Base-by-base conservation (phyloP, 1,140 invertebrate genomes). In the Sitodiplosis mosellana region DNA sequence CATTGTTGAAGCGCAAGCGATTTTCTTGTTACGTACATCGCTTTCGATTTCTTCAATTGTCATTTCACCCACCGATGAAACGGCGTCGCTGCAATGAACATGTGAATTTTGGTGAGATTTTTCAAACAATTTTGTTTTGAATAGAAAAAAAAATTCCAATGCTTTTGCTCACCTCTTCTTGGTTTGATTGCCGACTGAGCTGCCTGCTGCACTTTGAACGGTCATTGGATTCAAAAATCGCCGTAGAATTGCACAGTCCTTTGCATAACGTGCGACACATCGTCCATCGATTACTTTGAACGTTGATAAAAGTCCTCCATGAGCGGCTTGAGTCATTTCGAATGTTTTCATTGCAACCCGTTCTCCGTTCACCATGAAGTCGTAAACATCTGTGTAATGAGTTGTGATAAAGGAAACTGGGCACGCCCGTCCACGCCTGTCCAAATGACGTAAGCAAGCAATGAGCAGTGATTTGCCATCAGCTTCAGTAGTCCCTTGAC, bases 401-500 rank as follows among this genome's bases (percentile, higher is more conserved):
- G 47, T 43, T 5, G 47, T 43, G 10, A 48, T 33, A n/a, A 48
- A 33, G 14, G 37, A n/a, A 5, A 43, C 15, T 14, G 47, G 47
- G 4, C n/a, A 10, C 6, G 5, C 6, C 1, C 34, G 27, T 8
- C 27, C 40, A 10, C 41, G 21, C 20, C 18, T 33, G 3, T 14
- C 7, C 11, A 48, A 40, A 48, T 48, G 40, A 33, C 44, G 40
- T 2, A 48, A 11, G 15, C 20, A 41, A 15, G 47, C 19, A 19
- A 68, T 60, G 3, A 87, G 56, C 40, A 87, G 56, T 20, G 77
- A 67, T 33, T 77, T 52, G 1, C 82, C 81, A 63, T 83, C 81
- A 2, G 67, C 59, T 53, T 77, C 74, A 21, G 76, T 68, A 19
- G 87, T 90, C 47, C 83, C 81, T 66, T 80, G 80, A 0, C 86